Percentiles rank a stretch among this genome's conserved stretches.
Conservation (phyloP, 1,140 invertebrate species). For the Drosophila ogumai region DNA sequence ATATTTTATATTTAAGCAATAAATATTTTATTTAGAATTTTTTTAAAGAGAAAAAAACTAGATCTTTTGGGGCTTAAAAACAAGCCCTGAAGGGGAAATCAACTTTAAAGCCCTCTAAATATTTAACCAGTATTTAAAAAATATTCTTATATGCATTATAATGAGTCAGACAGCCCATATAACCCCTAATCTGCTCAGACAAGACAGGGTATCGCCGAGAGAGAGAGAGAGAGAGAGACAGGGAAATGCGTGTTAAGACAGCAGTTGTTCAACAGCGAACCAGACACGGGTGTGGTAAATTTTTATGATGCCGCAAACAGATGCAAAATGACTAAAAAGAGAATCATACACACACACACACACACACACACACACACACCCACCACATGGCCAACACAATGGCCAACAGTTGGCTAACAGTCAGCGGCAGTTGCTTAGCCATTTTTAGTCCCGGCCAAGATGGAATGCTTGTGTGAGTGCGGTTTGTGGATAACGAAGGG, state of each 20-base stretch:
- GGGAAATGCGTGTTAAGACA: constrained; percentile 67
- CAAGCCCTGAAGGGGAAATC: no score
- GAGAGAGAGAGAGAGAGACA: constrained; percentile 11
- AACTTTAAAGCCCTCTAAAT: not conserved
- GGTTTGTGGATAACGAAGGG: not conserved
- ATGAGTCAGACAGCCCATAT: not conserved
- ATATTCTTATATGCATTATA: no score
- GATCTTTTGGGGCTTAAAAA: not conserved
- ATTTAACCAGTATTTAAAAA: not conserved
- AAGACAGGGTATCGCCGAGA: not conserved
- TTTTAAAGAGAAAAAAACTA: not conserved
- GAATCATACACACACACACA: constrained; percentile 41
- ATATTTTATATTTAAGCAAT: not conserved
- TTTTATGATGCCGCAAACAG: constrained; percentile 83
- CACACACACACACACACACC: constrained; percentile 1
- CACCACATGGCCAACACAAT: constrained; percentile 58
- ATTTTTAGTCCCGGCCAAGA: constrained; percentile 35
- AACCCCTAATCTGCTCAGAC: not conserved
- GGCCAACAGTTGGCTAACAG: constrained; percentile 48
- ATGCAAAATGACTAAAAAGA: constrained; percentile 80
- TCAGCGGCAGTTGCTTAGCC: constrained; percentile 70
- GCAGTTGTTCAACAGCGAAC: constrained; percentile 73
- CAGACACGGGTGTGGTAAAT: constrained; percentile 81
- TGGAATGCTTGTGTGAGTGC: constrained; percentile 13
- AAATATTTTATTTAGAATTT: not conserved